Conservation (phyloP, 2,797 vertebrate genomes). For the Rhinogobio ventralis region DNA sequence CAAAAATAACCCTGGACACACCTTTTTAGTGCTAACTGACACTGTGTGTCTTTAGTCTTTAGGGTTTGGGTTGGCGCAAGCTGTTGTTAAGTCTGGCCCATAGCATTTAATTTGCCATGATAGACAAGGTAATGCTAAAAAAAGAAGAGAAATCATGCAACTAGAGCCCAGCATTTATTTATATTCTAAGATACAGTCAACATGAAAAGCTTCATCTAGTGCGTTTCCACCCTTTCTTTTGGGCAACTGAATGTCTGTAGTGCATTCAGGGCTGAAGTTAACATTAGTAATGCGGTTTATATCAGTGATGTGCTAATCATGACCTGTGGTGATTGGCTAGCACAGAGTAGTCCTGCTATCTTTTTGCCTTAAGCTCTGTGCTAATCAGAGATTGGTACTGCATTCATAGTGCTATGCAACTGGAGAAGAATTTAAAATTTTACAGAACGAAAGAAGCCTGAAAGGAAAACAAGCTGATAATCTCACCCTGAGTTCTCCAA, state of each 20-base stretch:
- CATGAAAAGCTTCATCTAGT: background rate
- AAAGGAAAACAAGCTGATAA: background rate
- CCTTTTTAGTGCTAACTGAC: too few relatives aligned
- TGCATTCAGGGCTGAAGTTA: background rate
- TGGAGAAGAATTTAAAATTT: background rate
- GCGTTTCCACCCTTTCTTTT: background rate
- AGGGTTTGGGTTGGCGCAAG: too few relatives aligned
- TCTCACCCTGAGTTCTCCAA: background rate
- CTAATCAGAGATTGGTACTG: conserved; percentile 4
- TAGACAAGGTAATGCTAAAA: background rate
- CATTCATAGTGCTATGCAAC: background rate
- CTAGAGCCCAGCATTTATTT: background rate
- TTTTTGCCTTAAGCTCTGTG: background rate
- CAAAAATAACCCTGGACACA: too few relatives aligned
- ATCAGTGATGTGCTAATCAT: conserved; percentile 31
- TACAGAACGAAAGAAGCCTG: background rate
- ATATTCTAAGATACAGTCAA: background rate
- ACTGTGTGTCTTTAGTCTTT: too few relatives aligned
- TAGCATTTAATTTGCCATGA: background rate
- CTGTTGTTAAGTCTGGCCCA: too few relatives aligned
- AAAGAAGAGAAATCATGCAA: background rate
- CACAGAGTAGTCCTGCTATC: background rate
- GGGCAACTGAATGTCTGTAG: background rate
- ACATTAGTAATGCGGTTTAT: background rate
- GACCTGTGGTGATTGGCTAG: conserved; percentile 8